These are phyloP conservation scores for Nanorana parkeri DNA, from an alignment of 2,113 vertebrate genomes.

Conservation along the genomic window DNA sequence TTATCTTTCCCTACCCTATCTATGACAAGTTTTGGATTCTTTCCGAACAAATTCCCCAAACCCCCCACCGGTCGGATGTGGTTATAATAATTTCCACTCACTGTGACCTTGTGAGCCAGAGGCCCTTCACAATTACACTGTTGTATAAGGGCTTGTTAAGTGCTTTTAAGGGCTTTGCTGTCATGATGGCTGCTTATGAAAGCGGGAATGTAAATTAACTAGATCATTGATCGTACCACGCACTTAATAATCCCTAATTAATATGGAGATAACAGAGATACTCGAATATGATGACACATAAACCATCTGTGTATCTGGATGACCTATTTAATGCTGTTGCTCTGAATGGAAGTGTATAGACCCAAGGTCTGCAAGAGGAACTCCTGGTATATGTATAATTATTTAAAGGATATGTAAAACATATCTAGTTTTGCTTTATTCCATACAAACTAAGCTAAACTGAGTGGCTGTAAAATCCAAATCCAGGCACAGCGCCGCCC, in stretches of 20 bases:
- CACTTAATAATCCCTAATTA: slow-evolving; percentile 39
- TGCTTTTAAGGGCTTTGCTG: slow-evolving; percentile 17
- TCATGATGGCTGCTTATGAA: slow-evolving; percentile 2
- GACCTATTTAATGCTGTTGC: neutral
- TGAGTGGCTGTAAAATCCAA: too few species aligned
- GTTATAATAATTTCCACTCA: slow-evolving; percentile 17
- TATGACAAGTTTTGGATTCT: neutral
- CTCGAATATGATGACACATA: slow-evolving; percentile 19
- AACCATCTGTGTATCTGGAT: neutral
- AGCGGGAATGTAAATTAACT: neutral
- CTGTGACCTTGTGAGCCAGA: neutral
- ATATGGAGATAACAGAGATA: neutral
- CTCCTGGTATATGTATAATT: too few species aligned
- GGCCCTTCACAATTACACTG: slow-evolving; percentile 19
- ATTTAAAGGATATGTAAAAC: too few species aligned
- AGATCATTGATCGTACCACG: neutral
- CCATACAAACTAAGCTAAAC: too few species aligned
- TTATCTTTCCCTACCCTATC: neutral
- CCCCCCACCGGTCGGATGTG: neutral
- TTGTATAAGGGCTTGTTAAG: slow-evolving; percentile 15
- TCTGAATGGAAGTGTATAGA: too few species aligned
- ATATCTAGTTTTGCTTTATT: too few species aligned
- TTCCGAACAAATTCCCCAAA: too few species aligned
- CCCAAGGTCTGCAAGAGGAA: too few species aligned
- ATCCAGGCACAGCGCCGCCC: too few species aligned